phyloP scores from a whole-genome alignment of 2,888 invertebrate species.

The Achlya flavicornis region DNA sequence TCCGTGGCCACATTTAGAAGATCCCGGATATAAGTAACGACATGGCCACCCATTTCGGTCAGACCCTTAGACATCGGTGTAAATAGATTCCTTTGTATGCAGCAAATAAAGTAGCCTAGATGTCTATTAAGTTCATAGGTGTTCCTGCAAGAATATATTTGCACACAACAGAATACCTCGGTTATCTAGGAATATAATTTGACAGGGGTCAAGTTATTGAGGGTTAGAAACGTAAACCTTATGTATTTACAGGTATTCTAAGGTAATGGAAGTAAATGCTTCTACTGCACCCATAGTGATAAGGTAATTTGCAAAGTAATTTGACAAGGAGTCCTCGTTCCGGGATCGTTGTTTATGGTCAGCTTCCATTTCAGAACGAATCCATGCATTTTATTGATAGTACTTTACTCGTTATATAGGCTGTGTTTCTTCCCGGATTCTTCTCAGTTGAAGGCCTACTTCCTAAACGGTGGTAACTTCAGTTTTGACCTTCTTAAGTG shows the following conservation, averaged over 20 bases:
- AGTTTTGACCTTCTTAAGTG: too few relatives aligned
- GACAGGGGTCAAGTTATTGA: conserved; percentile 1
- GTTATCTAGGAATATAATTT: neutral
- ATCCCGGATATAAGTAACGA: neutral
- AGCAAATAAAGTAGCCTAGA: neutral
- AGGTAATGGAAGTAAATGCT: neutral
- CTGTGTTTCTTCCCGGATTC: too few relatives aligned
- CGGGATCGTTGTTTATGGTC: too few relatives aligned
- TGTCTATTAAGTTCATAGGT: neutral
- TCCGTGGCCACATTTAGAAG: neutral
- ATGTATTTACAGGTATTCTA: neutral
- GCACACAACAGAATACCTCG: neutral
- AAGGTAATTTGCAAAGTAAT: too few relatives aligned
- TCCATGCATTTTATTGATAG: too few relatives aligned
- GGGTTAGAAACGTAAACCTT: neutral
- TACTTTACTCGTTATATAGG: too few relatives aligned
- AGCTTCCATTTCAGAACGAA: too few relatives aligned
- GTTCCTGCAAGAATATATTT: neutral
- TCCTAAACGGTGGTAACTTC: too few relatives aligned
- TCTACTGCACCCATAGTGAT: neutral
- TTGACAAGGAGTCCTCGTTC: too few relatives aligned
- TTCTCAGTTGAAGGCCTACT: too few relatives aligned
- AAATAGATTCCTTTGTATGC: neutral
- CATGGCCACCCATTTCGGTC: neutral
- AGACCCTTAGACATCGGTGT: conserved; percentile 1